phyloP scores from a whole-genome alignment of 35 echinoderm and acorn worm species.

The Lytechinus variegatus region DNA sequence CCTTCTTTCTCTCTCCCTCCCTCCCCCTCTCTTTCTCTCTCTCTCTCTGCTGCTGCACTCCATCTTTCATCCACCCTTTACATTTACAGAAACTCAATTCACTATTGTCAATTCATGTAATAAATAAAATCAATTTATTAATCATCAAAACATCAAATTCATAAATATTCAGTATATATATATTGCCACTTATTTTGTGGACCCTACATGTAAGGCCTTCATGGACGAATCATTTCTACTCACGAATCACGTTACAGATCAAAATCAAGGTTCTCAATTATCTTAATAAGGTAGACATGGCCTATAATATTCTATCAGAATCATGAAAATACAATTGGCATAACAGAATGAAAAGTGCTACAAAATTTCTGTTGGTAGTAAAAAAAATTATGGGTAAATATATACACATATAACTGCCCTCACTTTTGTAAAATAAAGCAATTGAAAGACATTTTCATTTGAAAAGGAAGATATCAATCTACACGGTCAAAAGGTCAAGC shows the following conservation, averaged over 20 bases:
- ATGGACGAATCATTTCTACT: background rate
- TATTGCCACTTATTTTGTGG: constrained; percentile 11
- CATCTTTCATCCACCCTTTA: background rate
- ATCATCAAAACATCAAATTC: background rate
- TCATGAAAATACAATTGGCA: background rate
- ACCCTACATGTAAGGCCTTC: background rate
- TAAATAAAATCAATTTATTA: constrained; percentile 22
- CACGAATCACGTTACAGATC: background rate
- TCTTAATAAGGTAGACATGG: background rate
- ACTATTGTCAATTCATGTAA: background rate
- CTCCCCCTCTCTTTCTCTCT: too few species aligned
- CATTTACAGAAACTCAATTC: background rate
- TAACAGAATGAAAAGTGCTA: background rate
- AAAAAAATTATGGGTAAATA: background rate
- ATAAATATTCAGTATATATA: background rate
- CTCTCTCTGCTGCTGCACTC: too few species aligned
- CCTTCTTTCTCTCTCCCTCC: too few species aligned
- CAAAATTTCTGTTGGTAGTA: background rate
- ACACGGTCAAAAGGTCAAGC: too few species aligned
- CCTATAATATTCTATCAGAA: background rate
- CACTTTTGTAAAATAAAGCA: too few species aligned
- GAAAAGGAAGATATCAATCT: too few species aligned
- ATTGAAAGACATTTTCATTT: too few species aligned
- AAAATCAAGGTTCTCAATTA: background rate
- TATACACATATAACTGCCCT: too few species aligned